A percentile compares a stretch with the other conserved stretches of the same genome.
phyloP scores from a whole-genome alignment of 2,113 vertebrate species.

The Sebastes schlegelii region DNA sequence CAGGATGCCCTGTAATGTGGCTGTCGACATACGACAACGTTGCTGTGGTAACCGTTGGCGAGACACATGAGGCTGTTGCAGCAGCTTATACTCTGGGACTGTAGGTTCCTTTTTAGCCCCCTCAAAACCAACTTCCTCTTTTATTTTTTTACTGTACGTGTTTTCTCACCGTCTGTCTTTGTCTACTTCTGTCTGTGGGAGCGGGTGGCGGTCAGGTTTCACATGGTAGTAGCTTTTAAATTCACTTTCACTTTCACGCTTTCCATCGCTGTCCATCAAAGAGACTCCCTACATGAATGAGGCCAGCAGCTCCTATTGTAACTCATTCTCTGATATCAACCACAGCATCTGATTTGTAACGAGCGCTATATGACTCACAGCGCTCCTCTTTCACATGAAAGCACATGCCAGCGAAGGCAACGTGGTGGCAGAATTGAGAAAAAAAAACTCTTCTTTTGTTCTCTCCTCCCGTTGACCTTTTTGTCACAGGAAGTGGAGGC shows the following conservation, averaged over 20 bases:
- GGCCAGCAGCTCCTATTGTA: neutral
- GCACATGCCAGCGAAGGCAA: neutral
- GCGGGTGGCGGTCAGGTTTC: neutral
- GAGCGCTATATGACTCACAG: constrained; percentile 45
- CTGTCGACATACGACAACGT: too few relatives aligned
- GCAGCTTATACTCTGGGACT: too few relatives aligned
- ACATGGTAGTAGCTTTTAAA: neutral
- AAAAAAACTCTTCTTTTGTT: neutral
- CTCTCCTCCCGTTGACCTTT: neutral
- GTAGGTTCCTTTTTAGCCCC: neutral
- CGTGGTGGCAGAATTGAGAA: neutral
- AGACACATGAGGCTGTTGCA: too few relatives aligned
- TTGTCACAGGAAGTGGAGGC: neutral
- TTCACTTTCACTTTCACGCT: neutral
- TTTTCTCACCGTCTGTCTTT: neutral
- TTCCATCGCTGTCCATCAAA: neutral
- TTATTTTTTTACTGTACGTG: neutral
- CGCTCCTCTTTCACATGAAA: neutral
- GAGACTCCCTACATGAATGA: neutral
- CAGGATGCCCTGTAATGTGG: neutral
- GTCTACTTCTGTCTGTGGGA: neutral
- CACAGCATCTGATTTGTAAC: neutral
- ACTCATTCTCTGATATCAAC: constrained; percentile 22
- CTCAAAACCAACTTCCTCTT: constrained; percentile 16
- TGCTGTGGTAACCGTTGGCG: too few relatives aligned